Evolutionary conservation across 1,140 invertebrate species (phyloP), one percentile per base, ranked within the genome.

Genomic region (Micrasema longulum): DNA sequence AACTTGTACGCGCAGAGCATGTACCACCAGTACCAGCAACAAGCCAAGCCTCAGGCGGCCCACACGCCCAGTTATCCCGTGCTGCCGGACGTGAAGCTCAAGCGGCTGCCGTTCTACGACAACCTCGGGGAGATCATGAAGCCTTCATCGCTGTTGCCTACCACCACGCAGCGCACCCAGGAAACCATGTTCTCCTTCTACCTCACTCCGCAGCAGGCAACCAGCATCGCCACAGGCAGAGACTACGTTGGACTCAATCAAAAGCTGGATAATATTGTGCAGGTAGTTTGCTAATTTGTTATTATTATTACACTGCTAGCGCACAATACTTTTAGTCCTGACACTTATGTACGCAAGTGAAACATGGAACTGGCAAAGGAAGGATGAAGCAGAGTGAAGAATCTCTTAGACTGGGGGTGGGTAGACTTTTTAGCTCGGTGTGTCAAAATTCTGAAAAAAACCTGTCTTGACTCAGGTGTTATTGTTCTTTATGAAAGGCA

Each of bases 91-190:
- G 95, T 98, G 0, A 90, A 89, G 78, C 89, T 98, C 69, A 96
- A 95, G 82, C 84, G 83, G 75, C 85, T 99, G 45, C 96, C 97
- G 11, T 99, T 98, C 82, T 99, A 94, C 82, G 96, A 98, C 82
- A 87, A 96, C 69, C 78, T 96, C 43, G 91, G 88, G 22, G 95
- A 97, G 81, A 84, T 98, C 7, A 84, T 98, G 66, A 96, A 96
- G 84, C 96, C 96, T 0, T 94, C 94, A 6, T 94, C 92, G 78
- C 87, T 97, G 78, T 88, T 92, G 81, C 91, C 94, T 14, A 89
- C 91, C 78, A 90, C 89, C 65, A 86, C 87, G 1, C 88, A 91
- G 73, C 85, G 95, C 69, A 89, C 93, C 77, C 95, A 97, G 79
- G 95, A 98, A 78, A 90, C 89, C 41, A 89, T 88, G 57, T 97